Evolutionary conservation across 2,888 invertebrate genomes (phyloP), one percentile per base, ranked within the genome.

Genomic region (Drosophila testacea): DNA sequence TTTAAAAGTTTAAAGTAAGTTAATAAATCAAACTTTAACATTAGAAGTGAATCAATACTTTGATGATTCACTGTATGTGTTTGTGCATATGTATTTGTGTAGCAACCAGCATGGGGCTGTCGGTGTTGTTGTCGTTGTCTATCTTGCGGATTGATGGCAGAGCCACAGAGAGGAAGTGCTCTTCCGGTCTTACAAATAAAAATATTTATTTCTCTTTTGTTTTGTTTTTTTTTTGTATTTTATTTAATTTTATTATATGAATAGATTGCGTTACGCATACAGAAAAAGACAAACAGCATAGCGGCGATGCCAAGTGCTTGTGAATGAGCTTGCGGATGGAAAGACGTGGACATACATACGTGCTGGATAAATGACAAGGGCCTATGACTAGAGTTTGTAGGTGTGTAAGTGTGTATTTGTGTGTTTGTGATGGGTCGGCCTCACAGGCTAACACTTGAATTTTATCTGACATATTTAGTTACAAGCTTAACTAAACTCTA

Each of bases 101-200:
- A 16, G 47, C 57, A 48, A 57, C 30, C 62, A 68, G 63, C 64
- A 55, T 69, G 80, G 77, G 70, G 81, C 63, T 75, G 61, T 52
- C 63, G 60, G 46, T 32, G 42, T 61, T 52, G 73, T 39, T 41
- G 60, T 36, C 50, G 73, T 65, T 78, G 71, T 70, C 81, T 77
- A 82, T 83, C 79, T 85, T 82, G 88, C 79, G 86, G 83, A 88
- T 86, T 84, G 83, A 89, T 89, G 83, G 85, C 80, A 83, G 69
- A 70, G 76, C 85, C 67, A 67, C 76, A 73, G 74, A 79, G 86
- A 86, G 86, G 86, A 86, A 86, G 86, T 90, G 90, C 86, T 85
- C 85, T 86, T 86, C 86, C 86, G 86, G 86, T 81, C 89, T 87
- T 87, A 87, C 90, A 90, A 86, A 90, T 90, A 82, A 90, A 90